These are phyloP conservation scores for Echiichthys vipera DNA, from an alignment of 2,797 vertebrate genomes.

Conservation along the genomic window DNA sequence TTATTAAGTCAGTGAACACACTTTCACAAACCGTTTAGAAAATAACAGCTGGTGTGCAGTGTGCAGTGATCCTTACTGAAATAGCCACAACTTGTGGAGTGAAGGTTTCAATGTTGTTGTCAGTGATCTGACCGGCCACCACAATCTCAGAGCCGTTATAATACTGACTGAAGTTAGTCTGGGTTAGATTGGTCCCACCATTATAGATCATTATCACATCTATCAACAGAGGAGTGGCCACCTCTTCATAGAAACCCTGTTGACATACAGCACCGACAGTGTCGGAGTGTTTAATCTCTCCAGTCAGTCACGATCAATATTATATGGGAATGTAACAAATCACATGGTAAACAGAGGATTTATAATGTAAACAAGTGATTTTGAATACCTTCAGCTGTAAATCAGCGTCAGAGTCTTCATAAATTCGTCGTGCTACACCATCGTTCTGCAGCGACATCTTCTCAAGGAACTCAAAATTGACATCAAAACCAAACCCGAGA, in stretches of 20 bases:
- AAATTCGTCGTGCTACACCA: conserved; percentile 90
- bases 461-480: conserved; percentile 92
- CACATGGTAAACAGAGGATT: rapidly evolving
- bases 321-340: neutral
- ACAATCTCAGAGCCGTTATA: conserved; percentile 89
- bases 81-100: conserved; percentile 75
- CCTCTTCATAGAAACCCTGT: conserved; percentile 88
- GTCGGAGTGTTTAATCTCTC: neutral
- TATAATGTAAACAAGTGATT: neutral
- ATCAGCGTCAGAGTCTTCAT: conserved; percentile 91
- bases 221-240: conserved; percentile 84
- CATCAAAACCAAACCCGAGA: conserved; percentile 93
- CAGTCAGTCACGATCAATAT: neutral
- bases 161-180: conserved; percentile 83
- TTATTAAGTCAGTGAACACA: neutral
- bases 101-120: conserved; percentile 78
- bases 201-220: conserved; percentile 81
- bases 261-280: neutral
- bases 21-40: neutral
- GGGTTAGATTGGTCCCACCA: conserved; percentile 81
- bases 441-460: conserved; percentile 90
- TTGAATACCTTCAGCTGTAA: conserved; percentile 90
- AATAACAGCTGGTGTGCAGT: neutral
- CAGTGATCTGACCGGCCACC: conserved; percentile 81
- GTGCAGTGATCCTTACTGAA: conserved; percentile 60